Evolutionary conservation across 1,140 invertebrate genomes (phyloP).

Genomic region (Latrodectus geometricus): DNA sequence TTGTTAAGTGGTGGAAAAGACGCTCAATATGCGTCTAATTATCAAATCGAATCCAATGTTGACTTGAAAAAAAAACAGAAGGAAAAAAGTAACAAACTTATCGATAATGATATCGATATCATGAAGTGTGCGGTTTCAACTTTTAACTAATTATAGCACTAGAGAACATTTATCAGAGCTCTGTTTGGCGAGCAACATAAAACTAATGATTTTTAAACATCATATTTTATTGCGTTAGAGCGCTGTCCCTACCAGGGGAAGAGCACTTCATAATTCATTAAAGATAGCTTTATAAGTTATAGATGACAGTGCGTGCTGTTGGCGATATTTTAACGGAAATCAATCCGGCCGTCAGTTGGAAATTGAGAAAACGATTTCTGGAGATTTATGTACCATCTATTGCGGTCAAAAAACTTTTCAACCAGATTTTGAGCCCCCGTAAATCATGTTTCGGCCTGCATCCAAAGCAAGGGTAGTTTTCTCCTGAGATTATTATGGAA

Average conservation of each 20-base stretch:
- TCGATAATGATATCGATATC: constrained; percentile 60
- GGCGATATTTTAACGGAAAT: constrained; percentile 61
- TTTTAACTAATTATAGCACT: constrained; percentile 58
- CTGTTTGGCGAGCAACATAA: constrained; percentile 22
- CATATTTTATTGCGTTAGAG: constrained; percentile 59
- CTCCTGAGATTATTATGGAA: neutral
- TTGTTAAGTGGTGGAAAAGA: constrained; percentile 49
- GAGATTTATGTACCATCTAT: constrained; percentile 53
- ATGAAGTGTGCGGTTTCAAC: constrained; percentile 60
- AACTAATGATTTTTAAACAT: constrained; percentile 62
- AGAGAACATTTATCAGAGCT: constrained; percentile 50
- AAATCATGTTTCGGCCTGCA: constrained; percentile 6
- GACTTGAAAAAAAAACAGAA: constrained; percentile 16
- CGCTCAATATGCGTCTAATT: constrained; percentile 47
- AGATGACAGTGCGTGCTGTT: constrained; percentile 59
- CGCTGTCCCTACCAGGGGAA: constrained; percentile 50
- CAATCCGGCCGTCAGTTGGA: constrained; percentile 55
- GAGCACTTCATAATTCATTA: constrained; percentile 60
- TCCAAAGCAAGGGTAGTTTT: neutral
- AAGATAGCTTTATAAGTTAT: constrained; percentile 62
- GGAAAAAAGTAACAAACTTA: constrained; percentile 12
- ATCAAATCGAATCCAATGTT: constrained; percentile 39
- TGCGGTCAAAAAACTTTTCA: constrained; percentile 54
- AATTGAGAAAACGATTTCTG: constrained; percentile 56
- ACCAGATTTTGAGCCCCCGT: constrained; percentile 36